These are phyloP conservation scores for Delphinapterus leucas DNA, from an alignment of 2,113 vertebrate genomes.

Conservation along the genomic window DNA sequence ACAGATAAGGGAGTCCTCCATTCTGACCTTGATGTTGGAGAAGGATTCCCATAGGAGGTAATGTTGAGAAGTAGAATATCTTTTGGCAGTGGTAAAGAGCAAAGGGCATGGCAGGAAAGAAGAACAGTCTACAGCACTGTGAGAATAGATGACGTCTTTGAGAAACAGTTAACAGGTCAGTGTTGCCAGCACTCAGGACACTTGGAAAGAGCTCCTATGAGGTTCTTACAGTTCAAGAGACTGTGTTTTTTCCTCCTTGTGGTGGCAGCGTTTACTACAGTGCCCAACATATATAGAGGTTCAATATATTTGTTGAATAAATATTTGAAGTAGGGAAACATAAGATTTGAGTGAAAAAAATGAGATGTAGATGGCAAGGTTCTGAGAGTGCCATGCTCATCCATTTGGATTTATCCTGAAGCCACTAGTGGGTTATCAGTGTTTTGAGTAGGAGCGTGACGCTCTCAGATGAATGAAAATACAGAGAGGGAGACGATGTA, in stretches of 20 bases:
- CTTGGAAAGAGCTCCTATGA: neutral
- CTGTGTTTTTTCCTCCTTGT: neutral
- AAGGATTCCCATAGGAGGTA: neutral
- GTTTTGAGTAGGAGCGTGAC: neutral
- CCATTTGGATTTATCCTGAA: neutral
- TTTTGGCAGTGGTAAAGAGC: neutral
- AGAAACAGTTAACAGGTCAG: neutral
- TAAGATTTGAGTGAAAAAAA: neutral
- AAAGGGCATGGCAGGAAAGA: neutral
- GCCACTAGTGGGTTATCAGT: neutral
- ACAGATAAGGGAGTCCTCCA: neutral
- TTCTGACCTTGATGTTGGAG: neutral
- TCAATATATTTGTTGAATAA: neutral
- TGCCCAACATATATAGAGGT: neutral
- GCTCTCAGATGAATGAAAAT: neutral
- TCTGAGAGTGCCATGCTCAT: neutral
- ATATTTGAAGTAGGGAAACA: neutral
- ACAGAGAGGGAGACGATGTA: neutral
- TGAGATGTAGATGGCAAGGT: neutral
- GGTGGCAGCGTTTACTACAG: neutral
- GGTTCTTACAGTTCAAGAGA: neutral
- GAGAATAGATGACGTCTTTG: neutral
- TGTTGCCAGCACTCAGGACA: neutral
- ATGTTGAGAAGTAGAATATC: neutral
- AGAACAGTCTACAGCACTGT: neutral